Base-by-base conservation (phyloP, 2,888 invertebrate species). In the Dendrolimus houi region DNA sequence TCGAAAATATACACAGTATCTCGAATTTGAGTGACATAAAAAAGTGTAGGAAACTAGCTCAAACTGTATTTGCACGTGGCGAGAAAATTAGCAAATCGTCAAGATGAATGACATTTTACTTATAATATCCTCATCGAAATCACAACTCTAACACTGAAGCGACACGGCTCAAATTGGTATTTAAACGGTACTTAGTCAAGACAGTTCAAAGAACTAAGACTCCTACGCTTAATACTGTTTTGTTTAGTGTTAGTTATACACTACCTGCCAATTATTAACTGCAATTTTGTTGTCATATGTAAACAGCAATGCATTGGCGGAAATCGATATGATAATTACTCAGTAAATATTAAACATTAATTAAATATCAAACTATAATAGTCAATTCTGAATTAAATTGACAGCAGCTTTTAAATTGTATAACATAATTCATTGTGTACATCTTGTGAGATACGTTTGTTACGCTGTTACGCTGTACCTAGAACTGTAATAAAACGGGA, bases 161-260 rank as follows among this genome's bases (percentile, higher is more conserved):
- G 6, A 47, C 12, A 47, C 8, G 3, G 47, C 12, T 47, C 12
- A 47, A 47, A 47, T 10, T 47, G 6, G 29, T 0, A 47, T 8
- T 3, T 47, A 47, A 6, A 29, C 47, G 12, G 9, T 8, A 47
- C 9, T 47, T 47, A 47, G 47, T 2, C 47, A 47, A 47, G 47
- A 61, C 62, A 69, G 82, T 83, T 83, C 81, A 80, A 78, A 67
- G 79, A 82, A 81, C 83, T 63, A 71, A 29, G 73, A 75, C 81
- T 77, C 84, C 81, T 81, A 84, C 83, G 79, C 71, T 58, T 47
- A 47, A 9, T 12, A 47, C 47, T 47, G 47, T 47, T 47, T 47
- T 47, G 47, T 47, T 47, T 47, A 47, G 47, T 47, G 47, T 47
- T 47, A 10, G 47, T 47, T 47, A 47, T 47, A 47, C 47, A 47